phyloP scores from a whole-genome alignment of 1,140 invertebrate genomes.

The Tenebrio molitor region DNA sequence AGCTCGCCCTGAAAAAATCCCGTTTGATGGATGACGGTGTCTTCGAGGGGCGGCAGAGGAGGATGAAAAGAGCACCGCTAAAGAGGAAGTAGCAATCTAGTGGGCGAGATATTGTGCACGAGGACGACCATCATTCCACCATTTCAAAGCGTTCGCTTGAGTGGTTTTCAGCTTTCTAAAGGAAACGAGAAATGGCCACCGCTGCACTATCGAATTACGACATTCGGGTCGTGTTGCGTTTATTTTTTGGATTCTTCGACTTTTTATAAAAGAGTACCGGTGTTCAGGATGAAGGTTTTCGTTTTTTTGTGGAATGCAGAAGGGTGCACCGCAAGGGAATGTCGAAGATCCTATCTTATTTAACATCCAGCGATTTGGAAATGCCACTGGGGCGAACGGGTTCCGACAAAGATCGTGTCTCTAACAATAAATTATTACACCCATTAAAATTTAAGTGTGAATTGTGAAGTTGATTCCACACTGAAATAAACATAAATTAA shows the following conservation, averaged over 20 bases:
- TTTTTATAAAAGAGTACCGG: not conserved
- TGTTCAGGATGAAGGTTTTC: not conserved
- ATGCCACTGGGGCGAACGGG: no score
- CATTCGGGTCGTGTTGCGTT: not conserved
- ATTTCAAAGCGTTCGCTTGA: conserved; percentile 49
- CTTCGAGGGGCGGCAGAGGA: not conserved
- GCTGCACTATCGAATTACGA: conserved; percentile 3
- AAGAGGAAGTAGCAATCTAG: conserved; percentile 44
- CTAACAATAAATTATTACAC: no score
- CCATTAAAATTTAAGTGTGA: no score
- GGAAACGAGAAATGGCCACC: conserved; percentile 52
- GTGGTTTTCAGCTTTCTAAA: conserved; percentile 54
- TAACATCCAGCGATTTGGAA: no score
- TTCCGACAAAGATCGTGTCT: no score
- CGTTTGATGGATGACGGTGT: not conserved
- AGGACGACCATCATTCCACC: conserved; percentile 27
- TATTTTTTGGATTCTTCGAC: not conserved
- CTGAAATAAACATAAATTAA: no score
- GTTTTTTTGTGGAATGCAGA: not conserved
- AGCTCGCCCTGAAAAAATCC: not conserved
- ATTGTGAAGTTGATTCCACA: no score
- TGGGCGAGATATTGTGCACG: conserved; percentile 31
- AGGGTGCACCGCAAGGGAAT: no score
- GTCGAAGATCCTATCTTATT: no score
- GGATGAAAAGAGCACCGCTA: conserved; percentile 23